Evolutionary conservation across 1,140 invertebrate species (phyloP), one percentile per base, ranked within the genome.

Genomic region (Metopolophium dirhodum): DNA sequence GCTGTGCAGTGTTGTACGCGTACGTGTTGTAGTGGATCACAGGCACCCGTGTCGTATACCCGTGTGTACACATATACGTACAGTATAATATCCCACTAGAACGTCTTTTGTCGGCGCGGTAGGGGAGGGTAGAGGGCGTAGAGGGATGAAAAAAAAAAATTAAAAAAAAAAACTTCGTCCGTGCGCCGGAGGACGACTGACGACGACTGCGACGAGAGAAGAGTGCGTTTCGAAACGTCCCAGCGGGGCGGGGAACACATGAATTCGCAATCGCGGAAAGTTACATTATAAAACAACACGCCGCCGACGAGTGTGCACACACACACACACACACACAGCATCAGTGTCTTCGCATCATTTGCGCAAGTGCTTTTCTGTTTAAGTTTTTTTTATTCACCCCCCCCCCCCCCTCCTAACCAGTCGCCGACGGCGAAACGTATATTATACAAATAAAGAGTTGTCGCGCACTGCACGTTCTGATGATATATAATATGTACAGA

Each of bases 261-360:
- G 68, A 92, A 92, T 92, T 92, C 47, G 47, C 91, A 83, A 83
- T 92, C n/a, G 77, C 47, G 41, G 82, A 30, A 35, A 90, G 87
- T 88, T 88, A 88, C 51, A 30, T 90, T 90, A 90, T 61, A 54
- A 90, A 61, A 61, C 35, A 41, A 90, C 89, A 90, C 26, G n/a
- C 49, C 18, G 20, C 49, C 49, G 8, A 89, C 47, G 87, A 57
- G n/a, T 11, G 49, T 18, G n/a, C n/a, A n/a, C n/a, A n/a, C 9
- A 68, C 49, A 49, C 47, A 49, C n/a, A 4, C 47, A 51, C 35
- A 23, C 35, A 23, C 1, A 30, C 30, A 30, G 30, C 61, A 7
- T 30, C 85, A 41, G 37, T 61, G 88, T 90, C 61, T 90, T 68
- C 89, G 18, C 37, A n/a, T 90, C 41, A 90, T 90, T 90, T 90